Base-by-base conservation (phyloP, 2,888 invertebrate genomes). In the Perithous albicinctus region DNA sequence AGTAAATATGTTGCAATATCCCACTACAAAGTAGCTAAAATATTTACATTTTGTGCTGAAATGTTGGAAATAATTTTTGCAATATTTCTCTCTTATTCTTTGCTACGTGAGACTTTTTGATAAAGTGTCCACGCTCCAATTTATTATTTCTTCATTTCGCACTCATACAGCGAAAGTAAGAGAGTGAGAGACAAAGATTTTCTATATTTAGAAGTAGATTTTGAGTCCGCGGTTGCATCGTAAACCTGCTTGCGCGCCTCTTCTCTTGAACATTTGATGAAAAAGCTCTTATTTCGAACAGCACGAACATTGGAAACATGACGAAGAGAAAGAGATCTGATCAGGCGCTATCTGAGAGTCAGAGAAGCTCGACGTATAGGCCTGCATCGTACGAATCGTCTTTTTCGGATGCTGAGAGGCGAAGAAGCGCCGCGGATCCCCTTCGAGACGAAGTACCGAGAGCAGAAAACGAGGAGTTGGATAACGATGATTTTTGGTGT, bases 401-500 rank as follows among this genome's bases (percentile, higher is more conserved):
- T 12, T 78, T 69, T 23, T 56, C 66, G 61, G 66, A 76, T 6
- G 46, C 26, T 23, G 76, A 69, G 10, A 82, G 59, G 2, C 56
- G 64, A n/a, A 15, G 15, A 1, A 61, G 56, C 38, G 35, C 72
- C 8, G 15, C 46, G 23, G 75, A 79, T 61, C 56, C 35, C 8
- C 41, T 69, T 41, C 70, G 82, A 1, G 75, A 78, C 20, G 75
- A 56, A 15, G 38, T 69, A 26, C 59, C 59, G 43, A 38, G 46
- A 43, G 51, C 72, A 8, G 75, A 78, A 20, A 38, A 66, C 8
- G 76, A 76, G 29, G 41, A 18, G n/a, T 43, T 63, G 38, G 76
- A 77, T 15, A 73, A 85, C n/a, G 84, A 85, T 15, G 80, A 85
- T 20, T 56, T 83, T 0, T 84, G 85, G 84, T 92, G 92, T 83